Evolutionary conservation across 2,888 invertebrate genomes (phyloP).

Genomic region (Cryptocephalus moraei): DNA sequence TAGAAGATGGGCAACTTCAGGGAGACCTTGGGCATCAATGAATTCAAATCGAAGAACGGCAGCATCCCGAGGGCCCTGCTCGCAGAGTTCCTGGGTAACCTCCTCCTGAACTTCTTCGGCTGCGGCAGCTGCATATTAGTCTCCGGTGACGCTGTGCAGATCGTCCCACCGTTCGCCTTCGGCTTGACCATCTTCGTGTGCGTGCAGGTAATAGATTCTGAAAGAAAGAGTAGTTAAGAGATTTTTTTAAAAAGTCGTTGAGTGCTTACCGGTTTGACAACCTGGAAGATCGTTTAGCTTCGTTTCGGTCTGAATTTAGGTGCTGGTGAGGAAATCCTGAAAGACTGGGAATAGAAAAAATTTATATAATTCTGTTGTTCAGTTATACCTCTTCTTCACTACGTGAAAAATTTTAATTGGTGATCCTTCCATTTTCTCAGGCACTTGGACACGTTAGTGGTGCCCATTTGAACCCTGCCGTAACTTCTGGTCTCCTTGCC

Average conservation of each 20-base stretch:
- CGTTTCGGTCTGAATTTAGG: too few relatives aligned
- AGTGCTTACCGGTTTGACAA: too few relatives aligned
- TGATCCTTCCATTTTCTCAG: conserved; percentile 39
- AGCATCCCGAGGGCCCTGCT: conserved; percentile 71
- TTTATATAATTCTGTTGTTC: neutral
- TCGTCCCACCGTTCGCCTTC: conserved; percentile 73
- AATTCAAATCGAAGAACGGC: conserved; percentile 54
- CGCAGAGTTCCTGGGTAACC: conserved; percentile 81
- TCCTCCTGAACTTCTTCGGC: conserved; percentile 81
- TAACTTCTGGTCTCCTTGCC: conserved; percentile 70
- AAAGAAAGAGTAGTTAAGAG: too few relatives aligned
- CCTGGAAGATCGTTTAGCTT: too few relatives aligned
- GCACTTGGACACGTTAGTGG: conserved; percentile 81
- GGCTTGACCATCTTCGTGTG: conserved; percentile 77
- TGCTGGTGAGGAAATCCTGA: conserved; percentile 42
- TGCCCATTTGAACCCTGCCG: conserved; percentile 88
- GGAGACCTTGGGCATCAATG: conserved; percentile 58
- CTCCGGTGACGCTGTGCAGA: conserved; percentile 35
- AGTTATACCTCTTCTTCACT: neutral
- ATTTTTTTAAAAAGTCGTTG: too few relatives aligned
- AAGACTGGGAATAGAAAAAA: neutral
- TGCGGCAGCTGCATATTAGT: conserved; percentile 67
- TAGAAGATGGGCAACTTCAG: conserved; percentile 44
- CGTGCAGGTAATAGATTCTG: conserved; percentile 54
- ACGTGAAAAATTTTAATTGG: neutral